A percentile compares a stretch with the other conserved stretches of the same genome.
Conservation (phyloP, 2,113 vertebrate species). For the Apodemus sylvaticus region DNA sequence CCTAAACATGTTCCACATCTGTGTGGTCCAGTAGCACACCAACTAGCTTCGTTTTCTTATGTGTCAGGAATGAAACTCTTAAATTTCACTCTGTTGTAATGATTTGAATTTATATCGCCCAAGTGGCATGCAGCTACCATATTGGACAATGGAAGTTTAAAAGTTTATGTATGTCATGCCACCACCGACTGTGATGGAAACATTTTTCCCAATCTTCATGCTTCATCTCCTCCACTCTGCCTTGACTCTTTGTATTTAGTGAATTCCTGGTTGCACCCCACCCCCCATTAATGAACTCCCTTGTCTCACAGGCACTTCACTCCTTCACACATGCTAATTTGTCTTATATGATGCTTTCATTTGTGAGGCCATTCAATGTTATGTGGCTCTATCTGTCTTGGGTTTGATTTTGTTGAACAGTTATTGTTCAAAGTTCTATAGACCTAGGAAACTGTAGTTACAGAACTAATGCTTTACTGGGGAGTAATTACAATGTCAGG, state of each 20-base stretch:
- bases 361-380: neutral
- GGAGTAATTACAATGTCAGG: neutral
- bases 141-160: neutral
- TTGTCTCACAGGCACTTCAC: neutral
- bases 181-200: neutral
- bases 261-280: neutral
- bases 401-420: neutral
- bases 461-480: neutral
- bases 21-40: neutral
- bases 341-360: neutral
- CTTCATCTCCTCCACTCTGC: neutral
- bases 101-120: neutral
- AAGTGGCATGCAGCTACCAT: neutral
- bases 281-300: fast-evolving
- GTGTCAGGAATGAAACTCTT: neutral
- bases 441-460: neutral
- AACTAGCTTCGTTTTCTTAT: neutral
- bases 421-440: neutral
- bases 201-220: neutral
- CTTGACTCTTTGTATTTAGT: neutral
- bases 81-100: neutral
- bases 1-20: neutral
- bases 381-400: neutral
- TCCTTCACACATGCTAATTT: neutral
- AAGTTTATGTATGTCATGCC: neutral